phyloP scores from a whole-genome alignment of 2,113 vertebrate genomes.

The Sialia sialis region DNA sequence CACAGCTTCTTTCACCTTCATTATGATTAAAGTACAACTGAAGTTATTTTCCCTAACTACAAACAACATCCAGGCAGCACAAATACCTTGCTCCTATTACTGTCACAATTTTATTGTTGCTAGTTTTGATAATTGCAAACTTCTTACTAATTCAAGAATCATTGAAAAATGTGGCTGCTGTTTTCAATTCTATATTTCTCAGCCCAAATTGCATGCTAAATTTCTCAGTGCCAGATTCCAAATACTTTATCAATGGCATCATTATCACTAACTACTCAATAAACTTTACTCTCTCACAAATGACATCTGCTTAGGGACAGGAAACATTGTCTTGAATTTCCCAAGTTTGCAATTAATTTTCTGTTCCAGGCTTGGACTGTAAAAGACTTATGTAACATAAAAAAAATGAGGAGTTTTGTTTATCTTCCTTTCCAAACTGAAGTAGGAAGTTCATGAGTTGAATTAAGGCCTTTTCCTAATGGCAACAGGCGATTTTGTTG shows the following conservation, averaged over 20 bases:
- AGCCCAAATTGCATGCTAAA: neutral
- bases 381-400: neutral
- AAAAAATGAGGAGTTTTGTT: neutral
- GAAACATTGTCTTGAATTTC: neutral
- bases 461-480: neutral
- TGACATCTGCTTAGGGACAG: constrained; percentile 6
- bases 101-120: neutral
- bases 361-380: neutral
- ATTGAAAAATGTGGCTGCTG: neutral
- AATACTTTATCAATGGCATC: constrained; percentile 21
- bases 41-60: neutral
- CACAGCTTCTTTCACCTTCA: neutral
- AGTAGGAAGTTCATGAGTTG: neutral
- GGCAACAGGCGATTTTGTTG: neutral
- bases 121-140: neutral
- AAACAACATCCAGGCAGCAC: neutral
- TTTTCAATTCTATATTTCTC: neutral
- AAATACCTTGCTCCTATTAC: neutral
- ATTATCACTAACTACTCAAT: neutral
- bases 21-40: neutral
- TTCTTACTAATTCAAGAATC: neutral
- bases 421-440: neutral
- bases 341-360: neutral
- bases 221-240: neutral
- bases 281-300: neutral